These are phyloP conservation scores for Ceratitis capitata DNA, from an alignment of 1,140 invertebrate genomes.

Conservation along the genomic window DNA sequence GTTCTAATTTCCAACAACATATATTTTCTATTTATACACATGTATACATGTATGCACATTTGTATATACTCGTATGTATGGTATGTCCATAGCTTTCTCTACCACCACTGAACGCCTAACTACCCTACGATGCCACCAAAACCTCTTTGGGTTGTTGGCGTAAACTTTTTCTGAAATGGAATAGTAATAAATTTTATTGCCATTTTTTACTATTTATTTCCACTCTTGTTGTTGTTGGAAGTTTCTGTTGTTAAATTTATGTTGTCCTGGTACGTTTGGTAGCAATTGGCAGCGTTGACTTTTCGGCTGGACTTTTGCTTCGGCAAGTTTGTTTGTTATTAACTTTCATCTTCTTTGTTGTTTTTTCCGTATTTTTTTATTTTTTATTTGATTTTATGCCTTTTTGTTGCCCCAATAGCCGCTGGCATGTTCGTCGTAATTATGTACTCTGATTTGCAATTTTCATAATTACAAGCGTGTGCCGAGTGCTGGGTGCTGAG, in stretches of 20 bases:
- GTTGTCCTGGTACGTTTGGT: neutral
- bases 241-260: neutral
- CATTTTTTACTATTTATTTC: neutral
- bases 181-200: constrained; percentile 25
- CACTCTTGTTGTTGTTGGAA: neutral
- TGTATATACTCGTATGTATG: neutral
- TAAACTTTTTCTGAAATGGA: constrained; percentile 5
- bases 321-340: too few species aligned
- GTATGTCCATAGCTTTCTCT: neutral
- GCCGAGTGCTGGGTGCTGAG: too few species aligned
- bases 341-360: too few species aligned
- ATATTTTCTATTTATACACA: neutral
- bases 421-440: neutral
- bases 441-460: constrained; percentile 35
- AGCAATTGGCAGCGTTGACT: neutral
- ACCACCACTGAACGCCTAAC: neutral
- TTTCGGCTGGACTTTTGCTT: too few species aligned
- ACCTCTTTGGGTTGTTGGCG: too few species aligned
- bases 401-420: neutral
- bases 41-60: neutral
- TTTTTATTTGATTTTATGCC: too few species aligned
- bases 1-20: neutral
- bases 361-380: too few species aligned
- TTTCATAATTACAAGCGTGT: constrained; percentile 35
- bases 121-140: too few species aligned